Evolutionary conservation across 2,797 vertebrate genomes (phyloP).

Genomic region (Phataginus tricuspis): DNA sequence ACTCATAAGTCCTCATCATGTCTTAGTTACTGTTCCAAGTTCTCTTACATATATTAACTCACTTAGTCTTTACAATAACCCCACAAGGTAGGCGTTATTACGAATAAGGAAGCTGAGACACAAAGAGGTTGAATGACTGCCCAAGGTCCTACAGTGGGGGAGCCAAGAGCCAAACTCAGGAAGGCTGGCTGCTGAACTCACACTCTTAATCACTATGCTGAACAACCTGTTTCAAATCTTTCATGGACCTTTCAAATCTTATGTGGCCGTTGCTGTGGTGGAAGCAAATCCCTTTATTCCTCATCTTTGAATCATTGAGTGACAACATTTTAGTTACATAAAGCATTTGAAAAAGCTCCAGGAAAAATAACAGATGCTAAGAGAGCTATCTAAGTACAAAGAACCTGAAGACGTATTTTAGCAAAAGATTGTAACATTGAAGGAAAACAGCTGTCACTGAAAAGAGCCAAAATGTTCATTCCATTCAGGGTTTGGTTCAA

Average conservation of each 20-base stretch:
- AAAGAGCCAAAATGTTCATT: neutral
- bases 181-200: neutral
- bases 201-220: neutral
- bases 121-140: neutral
- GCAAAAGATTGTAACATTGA: neutral
- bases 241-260: neutral
- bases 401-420: neutral
- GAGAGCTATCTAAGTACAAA: neutral
- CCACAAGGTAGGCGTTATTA: neutral
- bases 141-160: neutral
- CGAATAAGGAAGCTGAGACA: neutral
- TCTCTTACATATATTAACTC: neutral
- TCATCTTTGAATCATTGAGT: neutral
- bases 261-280: neutral
- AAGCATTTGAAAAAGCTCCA: neutral
- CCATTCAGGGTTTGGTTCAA: neutral
- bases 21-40: constrained; percentile 1
- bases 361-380: neutral
- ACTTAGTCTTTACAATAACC: neutral
- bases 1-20: neutral
- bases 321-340: neutral
- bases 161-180: neutral
- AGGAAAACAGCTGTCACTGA: neutral
- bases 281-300: neutral
- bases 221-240: neutral